Evolutionary conservation across 2,113 vertebrate species (phyloP), one percentile per base, ranked within the genome.

Genomic region (Zapornia atra): DNA sequence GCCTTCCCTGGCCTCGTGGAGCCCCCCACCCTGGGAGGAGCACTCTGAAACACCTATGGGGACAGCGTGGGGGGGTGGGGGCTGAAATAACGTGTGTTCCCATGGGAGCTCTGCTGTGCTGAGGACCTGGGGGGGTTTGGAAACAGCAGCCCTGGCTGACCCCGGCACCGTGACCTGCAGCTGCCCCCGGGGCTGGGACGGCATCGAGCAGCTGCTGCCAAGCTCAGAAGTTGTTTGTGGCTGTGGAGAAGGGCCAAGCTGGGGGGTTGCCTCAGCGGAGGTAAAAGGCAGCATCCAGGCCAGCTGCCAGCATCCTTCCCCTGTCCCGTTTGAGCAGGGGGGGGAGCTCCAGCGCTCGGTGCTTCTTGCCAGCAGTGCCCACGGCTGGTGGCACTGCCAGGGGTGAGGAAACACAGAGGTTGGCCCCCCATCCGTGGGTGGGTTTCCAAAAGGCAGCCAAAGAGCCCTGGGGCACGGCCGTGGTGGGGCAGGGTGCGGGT

Each of bases 391-490:
- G 78, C 73, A 33, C 50, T 3, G 5, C 14, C 36, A 3, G 63
- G 71, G 59, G 21, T 3, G 9, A 66, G 75, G 46, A 31, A 3
- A 2, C 1, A 4, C 0, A 2, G 29, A n/a, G 25, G 31, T 9
- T 0, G 0, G 26, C 28, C 10, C 14, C 14, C 50, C 1, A 0
- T 17, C 40, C 2, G 0, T 0, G 28, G 36, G 36, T 5, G 1
- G 2, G 0, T 78, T 61, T n/a, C 75, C 36, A 33, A 63, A 90
- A n/a, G 0, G 0, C 34, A 85, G 56, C 29, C 3, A 1, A 40
- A 51, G 48, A 76, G 28, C 26, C 18, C 15, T 5, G 1, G 50
- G 21, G 26, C 60, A 57, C 46, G 4, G 1, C 42, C 26, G 19
- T 1, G 1, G 9, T 3, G 21, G 12, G 2, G 3, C 4, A 79